Evolutionary conservation across 2,888 invertebrate genomes (phyloP), one percentile per base, ranked within the genome.

Genomic region (Cosmorhoe ocellata): DNA sequence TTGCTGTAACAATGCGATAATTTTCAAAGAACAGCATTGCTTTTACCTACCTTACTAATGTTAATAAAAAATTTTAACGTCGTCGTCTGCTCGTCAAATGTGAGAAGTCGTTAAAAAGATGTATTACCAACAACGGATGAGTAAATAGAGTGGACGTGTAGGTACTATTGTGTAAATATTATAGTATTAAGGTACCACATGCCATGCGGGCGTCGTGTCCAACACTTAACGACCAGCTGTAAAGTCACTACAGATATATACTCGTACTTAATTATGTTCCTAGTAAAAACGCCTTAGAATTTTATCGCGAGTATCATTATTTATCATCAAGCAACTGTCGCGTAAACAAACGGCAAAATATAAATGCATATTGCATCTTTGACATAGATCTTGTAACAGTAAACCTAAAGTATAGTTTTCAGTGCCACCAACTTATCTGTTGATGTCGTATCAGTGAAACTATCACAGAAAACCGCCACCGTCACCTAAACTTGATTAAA

Each of bases 31-130:
- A n/a, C n/a, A n/a, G n/a, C n/a, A n/a, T n/a, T n/a, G n/a, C n/a
- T n/a, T n/a, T n/a, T n/a, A n/a, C n/a, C n/a, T n/a, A n/a, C n/a
- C n/a, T n/a, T n/a, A n/a, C n/a, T n/a, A n/a, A n/a, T n/a, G n/a
- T n/a, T n/a, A n/a, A n/a, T n/a, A n/a, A n/a, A n/a, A n/a, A n/a
- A n/a, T n/a, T 52, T 53, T 53, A 43, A 45, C 28, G 31, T 40
- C n/a, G n/a, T 33, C 30, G 28, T 40, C 56, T 42, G 50, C 58
- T 51, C 40, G 58, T 53, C 63, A 69, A 69, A 77, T 74, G 76
- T 70, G 76, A 71, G 76, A 74, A 77, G 74, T 76, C 77, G 71
- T 79, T 74, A 76, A 69, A 62, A 62, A 67, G 66, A 72, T 58
- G 52, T 59, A 74, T 63, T 56, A 47, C 59, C 50, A n/a, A n/a